phyloP scores from a whole-genome alignment of 92 coral and sea anemone genomes.

The Micromussa lordhowensis region DNA sequence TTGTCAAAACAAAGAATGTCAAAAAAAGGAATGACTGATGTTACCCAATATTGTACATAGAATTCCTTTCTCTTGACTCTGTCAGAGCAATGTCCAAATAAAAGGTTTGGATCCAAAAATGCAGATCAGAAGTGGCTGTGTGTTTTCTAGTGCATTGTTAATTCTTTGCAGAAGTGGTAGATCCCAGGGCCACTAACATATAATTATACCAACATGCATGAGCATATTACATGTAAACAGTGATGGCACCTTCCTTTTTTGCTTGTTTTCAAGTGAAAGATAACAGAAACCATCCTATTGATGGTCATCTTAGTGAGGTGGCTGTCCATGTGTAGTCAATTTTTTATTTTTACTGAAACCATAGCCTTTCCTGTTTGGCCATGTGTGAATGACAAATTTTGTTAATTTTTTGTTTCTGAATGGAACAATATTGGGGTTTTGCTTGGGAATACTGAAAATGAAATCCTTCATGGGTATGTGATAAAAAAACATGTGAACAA shows the following conservation, averaged over 20 bases:
- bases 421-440: too few species aligned
- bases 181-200: neutral
- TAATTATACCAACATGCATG: too few species aligned
- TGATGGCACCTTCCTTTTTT: too few species aligned
- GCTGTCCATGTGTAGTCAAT: neutral
- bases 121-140: neutral
- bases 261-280: neutral
- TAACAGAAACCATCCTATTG: neutral
- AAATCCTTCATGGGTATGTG: too few species aligned
- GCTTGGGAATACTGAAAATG: neutral
- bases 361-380: neutral
- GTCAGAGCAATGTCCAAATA: constrained; percentile 45
- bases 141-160: neutral
- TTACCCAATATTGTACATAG: constrained; percentile 43
- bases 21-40: constrained; percentile 5
- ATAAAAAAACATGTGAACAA: too few species aligned
- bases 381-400: too few species aligned
- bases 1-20: constrained; percentile 8
- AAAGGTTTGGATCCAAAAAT: constrained; percentile 13
- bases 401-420: too few species aligned
- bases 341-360: neutral
- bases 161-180: neutral
- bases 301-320: neutral
- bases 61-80: constrained; percentile 40
- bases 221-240: too few species aligned